Evolutionary conservation across 2,113 vertebrate species (phyloP).

Genomic region (Phrynosoma platyrhinos): DNA sequence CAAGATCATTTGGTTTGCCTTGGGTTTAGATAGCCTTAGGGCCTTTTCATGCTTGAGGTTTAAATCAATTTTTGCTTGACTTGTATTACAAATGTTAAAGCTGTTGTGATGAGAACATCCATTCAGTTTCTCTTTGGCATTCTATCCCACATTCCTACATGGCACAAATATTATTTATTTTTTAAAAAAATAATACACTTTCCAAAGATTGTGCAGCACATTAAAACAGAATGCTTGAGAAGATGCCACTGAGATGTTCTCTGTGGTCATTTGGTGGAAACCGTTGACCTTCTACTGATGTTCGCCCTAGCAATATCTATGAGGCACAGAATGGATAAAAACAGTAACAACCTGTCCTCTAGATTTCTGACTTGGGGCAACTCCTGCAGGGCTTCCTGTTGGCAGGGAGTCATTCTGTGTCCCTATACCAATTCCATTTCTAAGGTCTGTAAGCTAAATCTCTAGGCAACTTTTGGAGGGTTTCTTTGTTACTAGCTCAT

Average conservation of each 20-base stretch:
- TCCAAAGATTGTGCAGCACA: background rate
- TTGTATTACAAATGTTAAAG: background rate
- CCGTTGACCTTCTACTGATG: background rate
- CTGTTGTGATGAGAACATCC: background rate
- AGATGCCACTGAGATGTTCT: background rate
- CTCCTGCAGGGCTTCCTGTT: background rate
- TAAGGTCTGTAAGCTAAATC: background rate
- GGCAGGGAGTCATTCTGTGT: background rate
- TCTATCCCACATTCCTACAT: background rate
- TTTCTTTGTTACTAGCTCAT: background rate
- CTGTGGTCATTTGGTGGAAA: background rate
- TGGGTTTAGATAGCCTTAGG: conserved; percentile 1
- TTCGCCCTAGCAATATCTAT: background rate
- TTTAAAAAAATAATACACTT: background rate
- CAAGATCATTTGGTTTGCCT: background rate
- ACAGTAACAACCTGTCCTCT: background rate
- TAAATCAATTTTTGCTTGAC: conserved; percentile 5
- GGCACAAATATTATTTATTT: background rate
- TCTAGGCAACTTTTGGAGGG: background rate
- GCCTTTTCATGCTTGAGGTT: background rate
- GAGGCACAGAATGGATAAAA: background rate
- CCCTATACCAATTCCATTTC: background rate
- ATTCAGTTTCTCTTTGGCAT: background rate
- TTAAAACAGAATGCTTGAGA: background rate
- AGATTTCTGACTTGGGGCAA: background rate